phyloP scores from a whole-genome alignment of 2,888 invertebrate genomes.

The Apodemia zela region DNA sequence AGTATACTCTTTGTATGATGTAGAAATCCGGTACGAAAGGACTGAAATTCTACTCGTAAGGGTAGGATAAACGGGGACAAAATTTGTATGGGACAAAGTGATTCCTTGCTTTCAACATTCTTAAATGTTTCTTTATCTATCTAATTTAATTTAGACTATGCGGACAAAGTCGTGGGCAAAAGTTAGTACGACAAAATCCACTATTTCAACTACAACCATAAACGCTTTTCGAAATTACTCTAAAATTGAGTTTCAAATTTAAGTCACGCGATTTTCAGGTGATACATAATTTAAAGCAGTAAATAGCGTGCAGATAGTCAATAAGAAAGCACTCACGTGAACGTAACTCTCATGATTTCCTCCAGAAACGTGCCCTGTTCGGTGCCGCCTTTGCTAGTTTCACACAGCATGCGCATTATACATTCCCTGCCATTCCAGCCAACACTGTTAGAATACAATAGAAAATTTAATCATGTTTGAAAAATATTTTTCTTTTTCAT shows the following conservation, averaged over 20 bases:
- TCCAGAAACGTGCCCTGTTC: conserved; percentile 80
- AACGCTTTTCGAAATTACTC: not conserved
- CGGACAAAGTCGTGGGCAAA: too few relatives aligned
- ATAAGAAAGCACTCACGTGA: conserved; percentile 77
- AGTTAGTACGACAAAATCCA: not conserved
- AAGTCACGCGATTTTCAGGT: conserved; percentile 13
- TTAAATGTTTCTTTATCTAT: too few relatives aligned
- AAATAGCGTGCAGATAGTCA: conserved; percentile 18
- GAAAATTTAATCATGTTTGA: conserved; percentile 4
- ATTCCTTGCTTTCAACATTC: too few relatives aligned
- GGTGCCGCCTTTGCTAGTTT: conserved; percentile 63
- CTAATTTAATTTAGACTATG: too few relatives aligned
- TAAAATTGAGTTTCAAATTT: conserved; percentile 13
- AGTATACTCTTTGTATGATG: too few relatives aligned
- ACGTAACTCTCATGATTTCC: conserved; percentile 83
- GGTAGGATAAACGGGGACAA: too few relatives aligned
- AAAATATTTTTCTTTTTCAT: not conserved
- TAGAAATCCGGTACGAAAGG: too few relatives aligned
- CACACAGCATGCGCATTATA: conserved; percentile 82
- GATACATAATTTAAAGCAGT: conserved; percentile 18
- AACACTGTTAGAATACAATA: conserved; percentile 49
- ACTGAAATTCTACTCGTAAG: too few relatives aligned
- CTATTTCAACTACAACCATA: not conserved
- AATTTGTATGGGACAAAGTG: too few relatives aligned
- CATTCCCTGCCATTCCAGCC: conserved; percentile 81